Evolutionary conservation across 2,888 invertebrate genomes (phyloP).

Genomic region (Rhogogaster chlorosoma): DNA sequence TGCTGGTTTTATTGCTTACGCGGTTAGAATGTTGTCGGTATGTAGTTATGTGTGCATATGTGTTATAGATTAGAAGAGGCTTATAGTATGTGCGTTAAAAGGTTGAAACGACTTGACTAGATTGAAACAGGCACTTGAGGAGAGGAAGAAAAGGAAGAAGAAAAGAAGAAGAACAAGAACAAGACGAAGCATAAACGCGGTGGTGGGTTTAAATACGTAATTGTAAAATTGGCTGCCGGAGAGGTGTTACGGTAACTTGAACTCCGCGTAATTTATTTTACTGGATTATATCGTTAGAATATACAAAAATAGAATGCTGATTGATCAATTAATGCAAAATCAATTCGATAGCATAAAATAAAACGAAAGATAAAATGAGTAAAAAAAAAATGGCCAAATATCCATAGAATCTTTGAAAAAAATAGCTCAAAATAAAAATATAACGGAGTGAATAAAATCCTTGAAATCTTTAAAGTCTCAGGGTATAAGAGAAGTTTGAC

Average conservation of each 20-base stretch:
- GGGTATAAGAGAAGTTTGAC: background rate
- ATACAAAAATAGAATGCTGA: background rate
- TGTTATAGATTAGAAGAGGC: constrained; percentile 19
- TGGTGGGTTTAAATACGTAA: constrained; percentile 18
- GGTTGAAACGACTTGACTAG: constrained; percentile 30
- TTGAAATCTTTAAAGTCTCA: background rate
- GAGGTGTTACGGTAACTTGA: constrained; percentile 31
- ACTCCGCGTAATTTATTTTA: background rate
- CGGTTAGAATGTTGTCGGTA: constrained; percentile 21
- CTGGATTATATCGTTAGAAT: background rate
- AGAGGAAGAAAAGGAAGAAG: background rate
- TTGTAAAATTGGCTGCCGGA: constrained; percentile 22
- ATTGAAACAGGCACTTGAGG: constrained; percentile 13
- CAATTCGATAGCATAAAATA: background rate
- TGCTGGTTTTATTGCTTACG: background rate
- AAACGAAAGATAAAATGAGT: background rate
- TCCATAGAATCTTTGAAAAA: background rate
- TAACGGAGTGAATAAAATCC: background rate
- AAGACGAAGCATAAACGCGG: background rate
- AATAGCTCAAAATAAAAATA: background rate
- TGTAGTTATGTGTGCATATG: background rate
- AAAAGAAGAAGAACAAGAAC: background rate
- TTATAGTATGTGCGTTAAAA: constrained; percentile 25
- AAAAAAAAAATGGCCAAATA: background rate
- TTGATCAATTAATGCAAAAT: background rate